A percentile compares a stretch with the other conserved stretches of the same genome.
phyloP scores from a whole-genome alignment of 1,140 invertebrate genomes.

The Matsumurasca onukii region DNA sequence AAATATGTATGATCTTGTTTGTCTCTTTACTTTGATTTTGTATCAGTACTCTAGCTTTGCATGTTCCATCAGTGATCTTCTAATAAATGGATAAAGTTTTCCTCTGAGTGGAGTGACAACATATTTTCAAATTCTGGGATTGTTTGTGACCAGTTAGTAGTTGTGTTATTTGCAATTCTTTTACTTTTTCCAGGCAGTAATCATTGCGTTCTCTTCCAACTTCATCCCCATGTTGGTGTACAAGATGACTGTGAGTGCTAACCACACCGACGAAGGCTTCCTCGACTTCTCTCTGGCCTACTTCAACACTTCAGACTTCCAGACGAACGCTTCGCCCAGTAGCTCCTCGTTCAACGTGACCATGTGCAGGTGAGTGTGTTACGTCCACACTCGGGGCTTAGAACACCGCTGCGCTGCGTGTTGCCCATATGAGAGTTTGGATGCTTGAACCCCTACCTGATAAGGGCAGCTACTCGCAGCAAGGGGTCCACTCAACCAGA shows the following conservation, averaged over 20 bases:
- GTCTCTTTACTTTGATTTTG: too few species aligned
- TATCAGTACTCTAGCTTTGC: too few species aligned
- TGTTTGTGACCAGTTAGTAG: too few species aligned
- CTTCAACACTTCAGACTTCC: slow-evolving; percentile 75
- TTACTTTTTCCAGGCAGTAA: slow-evolving; percentile 76
- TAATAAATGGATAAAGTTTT: too few species aligned
- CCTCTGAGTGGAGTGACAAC: too few species aligned
- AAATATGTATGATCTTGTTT: too few species aligned
- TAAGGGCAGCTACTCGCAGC: too few species aligned
- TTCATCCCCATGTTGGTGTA: slow-evolving; percentile 94
- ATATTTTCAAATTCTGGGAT: too few species aligned
- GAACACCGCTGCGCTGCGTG: neutral
- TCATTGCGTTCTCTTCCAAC: slow-evolving; percentile 98
- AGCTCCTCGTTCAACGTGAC: slow-evolving; percentile 51
- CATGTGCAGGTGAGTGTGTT: slow-evolving; percentile 57
- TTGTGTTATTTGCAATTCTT: too few species aligned
- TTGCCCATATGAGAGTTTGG: neutral
- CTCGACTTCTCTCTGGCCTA: slow-evolving; percentile 80
- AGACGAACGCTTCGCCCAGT: slow-evolving; percentile 50
- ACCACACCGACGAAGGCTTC: slow-evolving; percentile 72
- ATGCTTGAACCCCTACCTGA: neutral
- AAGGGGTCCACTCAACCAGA: too few species aligned
- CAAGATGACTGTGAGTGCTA: slow-evolving; percentile 56
- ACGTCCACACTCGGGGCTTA: neutral
- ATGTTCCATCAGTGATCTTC: too few species aligned